These are phyloP conservation scores for Parotocinclus haroldoi DNA, from an alignment of 2,797 vertebrate genomes.

Conservation along the genomic window DNA sequence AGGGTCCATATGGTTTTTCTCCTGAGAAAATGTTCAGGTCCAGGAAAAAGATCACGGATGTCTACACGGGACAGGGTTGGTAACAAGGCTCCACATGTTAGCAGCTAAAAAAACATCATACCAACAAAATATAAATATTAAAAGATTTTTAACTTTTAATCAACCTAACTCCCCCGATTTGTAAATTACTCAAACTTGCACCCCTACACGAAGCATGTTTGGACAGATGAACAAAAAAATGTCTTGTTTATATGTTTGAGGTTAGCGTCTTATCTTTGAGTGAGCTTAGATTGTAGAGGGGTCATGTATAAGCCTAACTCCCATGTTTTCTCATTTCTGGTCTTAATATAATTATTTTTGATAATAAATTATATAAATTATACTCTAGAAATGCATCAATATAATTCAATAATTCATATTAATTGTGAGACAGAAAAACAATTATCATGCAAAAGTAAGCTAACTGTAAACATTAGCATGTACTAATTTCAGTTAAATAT, in stretches of 20 bases:
- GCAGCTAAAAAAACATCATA: conserved; percentile 26
- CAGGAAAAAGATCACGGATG: conserved; percentile 33
- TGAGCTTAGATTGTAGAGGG: background rate
- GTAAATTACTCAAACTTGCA: background rate
- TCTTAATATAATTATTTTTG: conserved; percentile 12
- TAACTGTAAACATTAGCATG: conserved; percentile 8
- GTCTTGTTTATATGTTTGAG: no score
- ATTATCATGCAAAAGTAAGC: conserved; percentile 2
- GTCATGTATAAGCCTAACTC: background rate
- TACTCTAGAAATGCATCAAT: background rate
- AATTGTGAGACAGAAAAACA: background rate
- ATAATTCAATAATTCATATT: background rate
- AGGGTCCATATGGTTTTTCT: conserved; percentile 26
- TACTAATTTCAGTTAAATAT: background rate
- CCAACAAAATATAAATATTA: no score
- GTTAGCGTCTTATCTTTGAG: conserved; percentile 2
- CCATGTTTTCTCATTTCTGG: conserved; percentile 3
- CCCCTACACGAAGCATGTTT: background rate
- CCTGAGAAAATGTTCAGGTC: conserved; percentile 23
- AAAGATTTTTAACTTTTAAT: background rate
- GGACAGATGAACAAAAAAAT: background rate
- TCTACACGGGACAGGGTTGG: conserved; percentile 29
- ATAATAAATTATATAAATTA: background rate
- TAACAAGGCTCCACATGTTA: conserved; percentile 27
- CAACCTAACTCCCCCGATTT: background rate